Evolutionary conservation across 2,113 vertebrate species (phyloP), one percentile per base, ranked within the genome.

Genomic region (Petrocephalus zakoni): DNA sequence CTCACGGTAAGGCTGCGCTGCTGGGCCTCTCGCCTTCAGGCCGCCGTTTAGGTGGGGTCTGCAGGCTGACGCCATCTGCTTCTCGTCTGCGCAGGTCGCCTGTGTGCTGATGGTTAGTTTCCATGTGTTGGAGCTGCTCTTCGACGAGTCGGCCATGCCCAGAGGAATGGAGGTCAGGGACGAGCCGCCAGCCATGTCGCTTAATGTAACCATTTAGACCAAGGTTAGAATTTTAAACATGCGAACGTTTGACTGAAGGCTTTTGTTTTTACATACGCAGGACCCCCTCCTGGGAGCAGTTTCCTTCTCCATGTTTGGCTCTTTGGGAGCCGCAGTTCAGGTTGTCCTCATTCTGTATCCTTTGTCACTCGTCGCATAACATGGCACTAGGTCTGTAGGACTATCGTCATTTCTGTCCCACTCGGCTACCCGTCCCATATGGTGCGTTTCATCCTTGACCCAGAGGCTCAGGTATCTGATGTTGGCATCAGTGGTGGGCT

Each of bases 281-380:
- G 97, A 95, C 0, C 95, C 97, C 0, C 95, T 95, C 25, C 94
- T 99, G 88, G 98, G 98, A 47, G 96, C 97, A 92, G 98, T 96
- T 88, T 99, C 98, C 88, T 98, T 99, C 94, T 99, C 98, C 13
- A 96, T 98, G 94, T 96, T 99, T 0, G 98, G 98, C 5, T 97
- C 97, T 83, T 96, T 99, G 0, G 98, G 98, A 37, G 97, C 98
- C 19, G 94, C 97, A 10, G 94, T 99, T 92, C 98, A 99, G 93
- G 98, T 99, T 2, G 51, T 99, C 91, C 97, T 99, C 55, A 99
- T 99, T 90, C 96, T 99, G 97, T 99, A 99, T 99, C 98, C 97
- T 98, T 96, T 86, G 9, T 37, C 25, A 75, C 68, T 37, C 13
- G 25, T 78, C 34, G 19, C 34, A n/a, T n/a, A 53, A 10, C 22